phyloP scores from a whole-genome alignment of 2,888 invertebrate genomes.

The Mimas tiliae region DNA sequence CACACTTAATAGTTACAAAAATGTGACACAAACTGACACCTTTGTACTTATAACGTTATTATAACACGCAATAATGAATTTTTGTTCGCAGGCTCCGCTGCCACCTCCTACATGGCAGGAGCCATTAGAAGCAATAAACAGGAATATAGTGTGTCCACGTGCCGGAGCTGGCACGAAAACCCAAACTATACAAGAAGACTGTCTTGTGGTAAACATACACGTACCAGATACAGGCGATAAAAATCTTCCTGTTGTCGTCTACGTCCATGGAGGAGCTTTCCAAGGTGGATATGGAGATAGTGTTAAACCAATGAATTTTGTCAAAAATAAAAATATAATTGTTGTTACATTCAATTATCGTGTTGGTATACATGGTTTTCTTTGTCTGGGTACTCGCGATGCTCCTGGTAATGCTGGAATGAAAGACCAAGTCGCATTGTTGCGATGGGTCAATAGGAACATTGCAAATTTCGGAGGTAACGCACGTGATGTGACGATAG shows the following conservation, averaged over 20 bases:
- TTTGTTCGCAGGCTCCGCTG: conserved; percentile 49
- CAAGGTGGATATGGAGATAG: conserved; percentile 57
- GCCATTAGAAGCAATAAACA: conserved; percentile 48
- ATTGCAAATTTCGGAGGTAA: conserved; percentile 65
- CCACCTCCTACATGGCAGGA: conserved; percentile 50
- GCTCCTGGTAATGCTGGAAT: conserved; percentile 68
- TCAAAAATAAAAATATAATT: conserved; percentile 49
- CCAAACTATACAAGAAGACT: conserved; percentile 52
- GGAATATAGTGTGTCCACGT: conserved; percentile 50
- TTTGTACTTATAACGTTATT: too few relatives aligned
- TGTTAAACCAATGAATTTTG: conserved; percentile 46
- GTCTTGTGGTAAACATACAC: conserved; percentile 63
- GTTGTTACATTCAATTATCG: conserved; percentile 63
- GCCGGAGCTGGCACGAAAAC: background rate
- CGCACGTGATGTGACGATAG: conserved; percentile 61
- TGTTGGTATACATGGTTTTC: conserved; percentile 56
- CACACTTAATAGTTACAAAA: too few relatives aligned
- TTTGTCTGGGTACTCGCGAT: conserved; percentile 62
- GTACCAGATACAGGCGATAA: conserved; percentile 52
- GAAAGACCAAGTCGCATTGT: conserved; percentile 65
- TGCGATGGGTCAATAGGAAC: conserved; percentile 60
- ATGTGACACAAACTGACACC: too few relatives aligned
- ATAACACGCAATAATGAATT: background rate
- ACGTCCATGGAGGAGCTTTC: conserved; percentile 73
- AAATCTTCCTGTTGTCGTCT: conserved; percentile 65